phyloP scores from a whole-genome alignment of 2,113 vertebrate genomes.

The Hippocampus comes region DNA sequence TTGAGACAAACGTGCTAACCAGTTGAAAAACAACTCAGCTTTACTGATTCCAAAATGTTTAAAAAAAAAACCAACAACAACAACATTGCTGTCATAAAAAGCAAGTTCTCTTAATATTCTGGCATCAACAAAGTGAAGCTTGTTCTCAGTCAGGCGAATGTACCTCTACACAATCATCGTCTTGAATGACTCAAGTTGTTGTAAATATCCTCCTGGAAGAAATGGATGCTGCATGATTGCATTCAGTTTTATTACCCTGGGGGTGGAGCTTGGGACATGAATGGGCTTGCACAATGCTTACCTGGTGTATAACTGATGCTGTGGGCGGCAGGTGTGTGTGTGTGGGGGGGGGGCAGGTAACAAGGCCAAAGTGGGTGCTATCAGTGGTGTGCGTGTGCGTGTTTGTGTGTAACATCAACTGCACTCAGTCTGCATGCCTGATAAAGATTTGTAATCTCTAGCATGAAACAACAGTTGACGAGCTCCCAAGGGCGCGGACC shows the following conservation, averaged over 20 bases:
- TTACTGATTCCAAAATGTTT: too few species aligned
- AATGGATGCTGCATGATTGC: not conserved
- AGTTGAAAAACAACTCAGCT: too few species aligned
- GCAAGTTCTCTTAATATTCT: too few species aligned
- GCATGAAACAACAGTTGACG: slow-evolving; percentile 85
- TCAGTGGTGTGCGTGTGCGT: slow-evolving; percentile 66
- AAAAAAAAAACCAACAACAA: too few species aligned
- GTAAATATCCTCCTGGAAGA: not conserved
- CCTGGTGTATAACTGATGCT: slow-evolving; percentile 81
- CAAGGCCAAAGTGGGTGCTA: slow-evolving; percentile 96
- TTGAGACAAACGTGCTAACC: too few species aligned
- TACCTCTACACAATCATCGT: too few species aligned
- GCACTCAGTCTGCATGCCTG: slow-evolving; percentile 84
- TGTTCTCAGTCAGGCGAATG: too few species aligned
- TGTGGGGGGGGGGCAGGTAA: slow-evolving; percentile 57
- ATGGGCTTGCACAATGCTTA: slow-evolving; percentile 42
- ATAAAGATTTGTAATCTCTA: slow-evolving; percentile 93
- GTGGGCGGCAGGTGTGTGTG: slow-evolving; percentile 54
- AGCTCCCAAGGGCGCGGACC: slow-evolving; percentile 67
- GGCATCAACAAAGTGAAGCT: too few species aligned
- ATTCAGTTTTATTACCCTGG: not conserved
- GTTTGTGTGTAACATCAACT: slow-evolving; percentile 79
- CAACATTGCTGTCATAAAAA: too few species aligned
- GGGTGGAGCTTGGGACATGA: slow-evolving; percentile 19
- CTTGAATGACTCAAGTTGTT: too few species aligned